phyloP scores from a whole-genome alignment of 2,797 vertebrate species.

The Neoniphon sammara region DNA sequence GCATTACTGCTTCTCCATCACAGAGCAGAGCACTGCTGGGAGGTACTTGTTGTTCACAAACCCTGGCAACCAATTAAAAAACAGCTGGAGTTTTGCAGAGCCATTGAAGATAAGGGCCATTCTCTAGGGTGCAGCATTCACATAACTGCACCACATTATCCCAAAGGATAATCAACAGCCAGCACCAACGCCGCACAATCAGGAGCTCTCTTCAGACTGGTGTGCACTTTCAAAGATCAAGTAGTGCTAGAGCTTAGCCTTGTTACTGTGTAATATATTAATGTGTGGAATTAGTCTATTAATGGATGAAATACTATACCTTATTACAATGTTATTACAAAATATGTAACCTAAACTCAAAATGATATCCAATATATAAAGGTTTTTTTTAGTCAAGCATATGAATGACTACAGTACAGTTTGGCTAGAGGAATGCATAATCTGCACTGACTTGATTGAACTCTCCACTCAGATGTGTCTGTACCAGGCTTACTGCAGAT shows the following conservation, averaged over 20 bases:
- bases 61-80: slow-evolving; percentile 78
- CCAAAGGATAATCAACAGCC: slow-evolving; percentile 71
- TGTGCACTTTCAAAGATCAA: slow-evolving; percentile 56
- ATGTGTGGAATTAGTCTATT: slow-evolving; percentile 2
- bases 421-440: neutral
- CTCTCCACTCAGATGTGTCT: neutral
- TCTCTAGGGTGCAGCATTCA: slow-evolving; percentile 70
- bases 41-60: slow-evolving; percentile 77
- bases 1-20: slow-evolving; percentile 72
- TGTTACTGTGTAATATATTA: slow-evolving; percentile 27
- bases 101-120: slow-evolving; percentile 78
- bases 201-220: slow-evolving; percentile 40
- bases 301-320: slow-evolving; percentile 20
- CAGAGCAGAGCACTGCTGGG: slow-evolving; percentile 67
- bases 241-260: slow-evolving; percentile 18
- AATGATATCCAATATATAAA: slow-evolving; percentile 1
- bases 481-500: slow-evolving; percentile 12
- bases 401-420: slow-evolving; percentile 1
- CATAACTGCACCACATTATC: slow-evolving; percentile 73
- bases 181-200: slow-evolving; percentile 61
- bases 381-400: slow-evolving; percentile 5
- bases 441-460: neutral
- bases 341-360: slow-evolving; percentile 20
- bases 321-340: slow-evolving; percentile 24
- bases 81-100: slow-evolving; percentile 79